These are phyloP conservation scores for Pristionchus arcanus DNA, from an alignment of 2,888 invertebrate species.

Conservation along the genomic window DNA sequence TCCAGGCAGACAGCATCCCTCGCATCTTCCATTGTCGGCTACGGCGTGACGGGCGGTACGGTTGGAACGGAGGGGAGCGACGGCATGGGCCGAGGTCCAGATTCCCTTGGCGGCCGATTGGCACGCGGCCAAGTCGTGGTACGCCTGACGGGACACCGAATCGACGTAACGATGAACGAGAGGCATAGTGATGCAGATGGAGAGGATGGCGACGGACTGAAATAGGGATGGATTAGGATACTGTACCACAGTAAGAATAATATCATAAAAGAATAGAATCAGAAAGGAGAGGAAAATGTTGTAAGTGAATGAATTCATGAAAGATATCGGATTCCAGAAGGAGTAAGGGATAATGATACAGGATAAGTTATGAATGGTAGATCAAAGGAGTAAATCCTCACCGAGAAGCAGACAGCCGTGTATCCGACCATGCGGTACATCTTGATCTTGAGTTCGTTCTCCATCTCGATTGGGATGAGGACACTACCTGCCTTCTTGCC, in stretches of 20 bases:
- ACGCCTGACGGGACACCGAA: slow-evolving; percentile 21
- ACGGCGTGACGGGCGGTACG: slow-evolving; percentile 51
- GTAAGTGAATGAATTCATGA: too few species aligned
- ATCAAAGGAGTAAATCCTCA: neutral
- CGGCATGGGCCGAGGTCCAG: neutral
- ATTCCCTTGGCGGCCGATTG: slow-evolving; percentile 26
- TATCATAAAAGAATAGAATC: neutral
- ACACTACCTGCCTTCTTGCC: neutral
- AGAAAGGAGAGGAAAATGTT: too few species aligned
- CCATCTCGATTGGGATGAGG: slow-evolving; percentile 18
- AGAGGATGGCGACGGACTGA: slow-evolving; percentile 19
- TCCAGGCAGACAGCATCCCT: slow-evolving; percentile 72
- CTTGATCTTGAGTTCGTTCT: slow-evolving; percentile 38
- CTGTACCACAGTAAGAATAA: too few species aligned
- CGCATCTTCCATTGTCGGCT: slow-evolving; percentile 58
- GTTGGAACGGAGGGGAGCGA: slow-evolving; percentile 30
- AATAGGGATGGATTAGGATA: neutral
- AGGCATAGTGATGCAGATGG: slow-evolving; percentile 45
- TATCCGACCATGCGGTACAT: neutral
- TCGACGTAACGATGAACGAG: slow-evolving; percentile 34
- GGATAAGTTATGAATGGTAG: neutral
- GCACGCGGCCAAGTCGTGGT: slow-evolving; percentile 12
- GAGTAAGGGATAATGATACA: neutral
- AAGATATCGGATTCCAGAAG: too few species aligned
- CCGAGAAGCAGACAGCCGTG: slow-evolving; percentile 4